These are phyloP conservation scores for Dyspetes luteomarginatus DNA, from an alignment of 2,888 invertebrate species.

Conservation along the genomic window DNA sequence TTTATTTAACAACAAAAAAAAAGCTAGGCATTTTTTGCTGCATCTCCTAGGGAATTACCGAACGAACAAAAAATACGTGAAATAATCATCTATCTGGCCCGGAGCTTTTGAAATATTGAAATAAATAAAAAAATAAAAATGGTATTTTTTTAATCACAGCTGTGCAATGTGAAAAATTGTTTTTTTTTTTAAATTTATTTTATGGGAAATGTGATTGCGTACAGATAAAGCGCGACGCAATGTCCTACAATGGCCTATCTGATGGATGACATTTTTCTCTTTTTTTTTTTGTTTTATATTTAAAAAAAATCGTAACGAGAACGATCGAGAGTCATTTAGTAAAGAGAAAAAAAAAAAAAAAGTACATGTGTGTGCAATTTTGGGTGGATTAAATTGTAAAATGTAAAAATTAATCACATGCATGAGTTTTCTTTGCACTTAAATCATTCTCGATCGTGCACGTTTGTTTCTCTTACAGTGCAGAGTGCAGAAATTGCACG, in stretches of 20 bases:
- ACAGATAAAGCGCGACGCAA: slow-evolving; percentile 51
- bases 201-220: slow-evolving; percentile 42
- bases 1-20: slow-evolving; percentile 60
- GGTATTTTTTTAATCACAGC: slow-evolving; percentile 14
- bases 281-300: slow-evolving; percentile 23
- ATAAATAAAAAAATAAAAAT: neutral
- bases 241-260: slow-evolving; percentile 61
- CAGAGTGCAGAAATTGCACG: slow-evolving; percentile 75
- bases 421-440: slow-evolving; percentile 69
- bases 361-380: too few species aligned
- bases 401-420: slow-evolving; percentile 69
- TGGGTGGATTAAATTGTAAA: slow-evolving; percentile 65
- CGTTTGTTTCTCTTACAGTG: slow-evolving; percentile 67
- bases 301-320: slow-evolving; percentile 36
- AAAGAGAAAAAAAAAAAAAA: slow-evolving; percentile 72
- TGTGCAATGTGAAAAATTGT: slow-evolving; percentile 40
- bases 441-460: slow-evolving; percentile 74
- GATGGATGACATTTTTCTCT: slow-evolving; percentile 24
- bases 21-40: slow-evolving; percentile 64
- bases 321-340: slow-evolving; percentile 68
- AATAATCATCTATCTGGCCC: slow-evolving; percentile 28
- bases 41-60: slow-evolving; percentile 50
- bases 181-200: neutral
- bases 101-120: slow-evolving; percentile 39
- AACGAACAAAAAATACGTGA: neutral